Conservation (phyloP, 2,797 vertebrate species). For the Sebastolobus altivelis region DNA sequence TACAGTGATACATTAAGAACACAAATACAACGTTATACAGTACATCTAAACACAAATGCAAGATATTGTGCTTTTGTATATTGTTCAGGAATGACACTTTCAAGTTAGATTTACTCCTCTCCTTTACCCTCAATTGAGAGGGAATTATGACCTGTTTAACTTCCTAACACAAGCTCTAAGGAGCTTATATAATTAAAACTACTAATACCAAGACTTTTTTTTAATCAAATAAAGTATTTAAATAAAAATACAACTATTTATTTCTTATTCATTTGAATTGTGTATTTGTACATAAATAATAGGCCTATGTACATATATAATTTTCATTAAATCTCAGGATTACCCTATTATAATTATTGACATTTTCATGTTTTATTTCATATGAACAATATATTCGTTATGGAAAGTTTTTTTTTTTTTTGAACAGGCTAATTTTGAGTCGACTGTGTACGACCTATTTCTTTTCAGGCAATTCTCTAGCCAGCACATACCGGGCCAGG, state of each 20-base stretch:
- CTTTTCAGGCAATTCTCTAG: constrained; percentile 67
- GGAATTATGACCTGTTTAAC: too few species aligned
- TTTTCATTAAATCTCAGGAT: too few species aligned
- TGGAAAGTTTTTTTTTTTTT: neutral
- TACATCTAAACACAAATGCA: neutral
- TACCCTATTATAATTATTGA: too few species aligned
- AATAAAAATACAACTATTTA: too few species aligned
- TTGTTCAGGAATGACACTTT: neutral
- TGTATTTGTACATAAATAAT: too few species aligned
- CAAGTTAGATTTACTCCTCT: neutral
- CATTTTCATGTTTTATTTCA: neutral
- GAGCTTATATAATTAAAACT: too few species aligned
- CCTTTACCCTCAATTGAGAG: too few species aligned
- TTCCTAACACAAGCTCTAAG: too few species aligned
- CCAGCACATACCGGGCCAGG: constrained; percentile 38
- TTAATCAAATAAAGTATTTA: too few species aligned
- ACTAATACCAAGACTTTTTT: too few species aligned
- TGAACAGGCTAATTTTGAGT: neutral
- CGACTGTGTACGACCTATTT: neutral
- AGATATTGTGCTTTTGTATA: neutral
- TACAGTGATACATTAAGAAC: neutral
- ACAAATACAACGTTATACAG: neutral
- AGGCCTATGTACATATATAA: too few species aligned
- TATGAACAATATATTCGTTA: neutral
- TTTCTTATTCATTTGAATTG: too few species aligned